Conservation (phyloP, 2,113 vertebrate genomes). For the Clarias macrocephalus region DNA sequence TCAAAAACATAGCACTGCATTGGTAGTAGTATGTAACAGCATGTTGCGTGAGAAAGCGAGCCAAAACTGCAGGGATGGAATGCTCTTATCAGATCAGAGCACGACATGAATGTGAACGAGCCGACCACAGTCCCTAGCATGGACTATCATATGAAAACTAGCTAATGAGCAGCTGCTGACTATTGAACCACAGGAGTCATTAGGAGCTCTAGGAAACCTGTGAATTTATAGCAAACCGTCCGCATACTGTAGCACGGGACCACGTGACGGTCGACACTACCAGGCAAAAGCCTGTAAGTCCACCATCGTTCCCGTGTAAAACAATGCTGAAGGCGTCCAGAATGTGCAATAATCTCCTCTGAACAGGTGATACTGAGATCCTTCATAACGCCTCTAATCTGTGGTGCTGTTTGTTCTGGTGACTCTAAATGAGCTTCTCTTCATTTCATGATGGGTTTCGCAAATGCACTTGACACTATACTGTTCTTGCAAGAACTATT, state of each 20-base stretch:
- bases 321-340: too few relatives aligned
- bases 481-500: too few relatives aligned
- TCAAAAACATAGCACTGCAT: neutral
- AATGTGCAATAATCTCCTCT: too few relatives aligned
- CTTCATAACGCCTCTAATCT: too few relatives aligned
- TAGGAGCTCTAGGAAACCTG: neutral
- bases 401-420: too few relatives aligned
- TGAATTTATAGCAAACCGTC: neutral
- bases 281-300: too few relatives aligned
- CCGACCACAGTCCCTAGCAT: neutral
- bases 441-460: too few relatives aligned
- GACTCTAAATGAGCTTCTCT: too few relatives aligned
- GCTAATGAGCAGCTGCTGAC: neutral
- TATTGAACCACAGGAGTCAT: neutral
- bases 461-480: too few relatives aligned
- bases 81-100: slow-evolving; percentile 38
- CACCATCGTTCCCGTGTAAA: too few relatives aligned
- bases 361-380: too few relatives aligned
- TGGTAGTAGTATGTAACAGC: neutral
- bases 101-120: slow-evolving; percentile 6
- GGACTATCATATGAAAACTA: slow-evolving; percentile 8
- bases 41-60: slow-evolving; percentile 30
- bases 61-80: slow-evolving; percentile 33
- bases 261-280: neutral
- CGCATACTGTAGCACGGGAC: neutral